Conservation (phyloP, 2,888 invertebrate genomes). For the Apodemia hepburni region DNA sequence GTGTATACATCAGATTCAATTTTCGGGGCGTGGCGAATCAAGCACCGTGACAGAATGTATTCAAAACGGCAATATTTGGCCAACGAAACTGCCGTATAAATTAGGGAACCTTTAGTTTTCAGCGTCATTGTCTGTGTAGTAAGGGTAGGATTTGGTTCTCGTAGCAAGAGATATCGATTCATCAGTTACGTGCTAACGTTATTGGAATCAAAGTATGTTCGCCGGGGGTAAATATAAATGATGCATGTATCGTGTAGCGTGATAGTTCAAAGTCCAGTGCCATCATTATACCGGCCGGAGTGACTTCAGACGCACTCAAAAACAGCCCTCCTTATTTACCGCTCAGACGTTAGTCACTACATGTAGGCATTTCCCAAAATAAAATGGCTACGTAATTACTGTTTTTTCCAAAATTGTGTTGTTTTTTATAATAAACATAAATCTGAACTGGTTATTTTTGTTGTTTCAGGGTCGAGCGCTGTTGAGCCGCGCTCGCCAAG, state of each 20-base stretch:
- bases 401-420: conserved; percentile 15
- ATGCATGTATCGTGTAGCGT: conserved; percentile 81
- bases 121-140: conserved; percentile 53
- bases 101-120: conserved; percentile 58
- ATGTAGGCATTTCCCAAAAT: conserved; percentile 9
- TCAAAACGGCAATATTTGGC: conserved; percentile 74
- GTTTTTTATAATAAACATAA: neutral
- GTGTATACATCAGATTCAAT: conserved; percentile 75
- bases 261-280: conserved; percentile 76
- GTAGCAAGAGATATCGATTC: conserved; percentile 57
- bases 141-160: conserved; percentile 52
- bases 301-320: conserved; percentile 49
- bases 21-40: conserved; percentile 79
- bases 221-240: conserved; percentile 78
- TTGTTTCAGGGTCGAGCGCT: conserved; percentile 79
- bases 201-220: conserved; percentile 78
- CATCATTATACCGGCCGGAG: conserved; percentile 52
- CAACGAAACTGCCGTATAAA: conserved; percentile 71
- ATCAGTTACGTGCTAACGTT: conserved; percentile 59
- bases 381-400: conserved; percentile 26
- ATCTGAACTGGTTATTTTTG: conserved; percentile 28
- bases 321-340: conserved; percentile 35
- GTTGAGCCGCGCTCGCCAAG: conserved; percentile 79
- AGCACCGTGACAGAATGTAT: conserved; percentile 77
- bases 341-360: conserved; percentile 23